Percentiles rank a stretch among this genome's conserved stretches.
Evolutionary conservation across 1,140 invertebrate species (phyloP).

Genomic region (Lordiphosa stackelbergi): DNA sequence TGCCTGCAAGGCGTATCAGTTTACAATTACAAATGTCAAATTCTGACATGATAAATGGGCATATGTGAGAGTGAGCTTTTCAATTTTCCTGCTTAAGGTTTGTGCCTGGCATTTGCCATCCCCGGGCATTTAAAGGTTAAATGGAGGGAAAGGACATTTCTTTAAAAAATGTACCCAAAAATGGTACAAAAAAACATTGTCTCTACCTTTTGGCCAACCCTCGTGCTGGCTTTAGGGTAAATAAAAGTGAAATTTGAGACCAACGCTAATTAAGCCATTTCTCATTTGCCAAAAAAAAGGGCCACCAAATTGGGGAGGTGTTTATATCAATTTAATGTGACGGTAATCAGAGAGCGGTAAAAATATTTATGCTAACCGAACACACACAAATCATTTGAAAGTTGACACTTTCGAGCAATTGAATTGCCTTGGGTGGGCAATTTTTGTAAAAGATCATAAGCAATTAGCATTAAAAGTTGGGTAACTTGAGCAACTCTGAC

Average conservation of each 20-base stretch:
- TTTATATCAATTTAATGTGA: slow-evolving; percentile 58
- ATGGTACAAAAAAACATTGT: too few relatives aligned
- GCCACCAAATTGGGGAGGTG: slow-evolving; percentile 39
- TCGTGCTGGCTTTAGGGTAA: slow-evolving; percentile 2
- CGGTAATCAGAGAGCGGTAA: slow-evolving; percentile 57
- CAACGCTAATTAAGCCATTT: slow-evolving; percentile 63
- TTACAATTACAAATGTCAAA: slow-evolving; percentile 75
- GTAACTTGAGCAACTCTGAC: slow-evolving; percentile 59
- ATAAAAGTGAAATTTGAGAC: slow-evolving; percentile 35
- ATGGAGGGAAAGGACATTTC: not conserved
- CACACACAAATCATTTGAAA: slow-evolving; percentile 55
- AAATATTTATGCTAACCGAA: slow-evolving; percentile 21
- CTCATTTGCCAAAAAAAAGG: slow-evolving; percentile 34
- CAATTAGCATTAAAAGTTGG: slow-evolving; percentile 59
- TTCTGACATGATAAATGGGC: slow-evolving; percentile 72
- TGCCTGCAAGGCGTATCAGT: slow-evolving; percentile 64
- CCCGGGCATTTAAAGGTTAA: slow-evolving; percentile 45
- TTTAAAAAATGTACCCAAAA: slow-evolving; percentile 2
- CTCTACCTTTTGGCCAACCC: not conserved
- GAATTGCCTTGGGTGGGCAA: slow-evolving; percentile 23
- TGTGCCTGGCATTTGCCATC: slow-evolving; percentile 44
- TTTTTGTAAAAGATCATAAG: slow-evolving; percentile 60
- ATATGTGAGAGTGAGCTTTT: slow-evolving; percentile 53
- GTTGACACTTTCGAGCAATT: slow-evolving; percentile 68
- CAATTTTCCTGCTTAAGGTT: slow-evolving; percentile 25